Conservation (phyloP, 2,113 vertebrate species). For the Progne subis region DNA sequence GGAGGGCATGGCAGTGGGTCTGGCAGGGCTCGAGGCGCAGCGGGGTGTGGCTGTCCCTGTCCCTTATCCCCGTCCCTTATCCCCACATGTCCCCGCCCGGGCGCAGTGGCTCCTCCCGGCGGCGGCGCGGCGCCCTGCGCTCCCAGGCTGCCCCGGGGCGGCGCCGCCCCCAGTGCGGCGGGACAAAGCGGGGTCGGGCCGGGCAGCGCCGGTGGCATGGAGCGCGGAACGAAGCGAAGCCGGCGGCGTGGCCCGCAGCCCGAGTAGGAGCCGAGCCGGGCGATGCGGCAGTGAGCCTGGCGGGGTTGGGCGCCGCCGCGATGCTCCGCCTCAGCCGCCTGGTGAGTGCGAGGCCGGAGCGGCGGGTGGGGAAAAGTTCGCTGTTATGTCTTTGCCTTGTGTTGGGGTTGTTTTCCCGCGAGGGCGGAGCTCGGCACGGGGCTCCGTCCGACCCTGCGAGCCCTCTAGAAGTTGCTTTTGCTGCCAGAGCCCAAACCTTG, state of each 20-base stretch:
- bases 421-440: not conserved
- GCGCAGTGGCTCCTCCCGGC: not conserved
- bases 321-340: conserved; percentile 44
- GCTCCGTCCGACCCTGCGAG: not conserved
- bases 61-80: no score
- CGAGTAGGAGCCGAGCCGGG: not conserved
- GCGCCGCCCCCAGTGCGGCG: no score
- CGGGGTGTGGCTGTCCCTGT: not conserved
- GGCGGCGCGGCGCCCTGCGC: not conserved
- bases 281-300: not conserved
- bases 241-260: no score
- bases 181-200: no score
- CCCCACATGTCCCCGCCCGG: not conserved
- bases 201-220: no score
- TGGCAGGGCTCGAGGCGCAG: no score
- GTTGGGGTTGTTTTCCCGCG: not conserved
- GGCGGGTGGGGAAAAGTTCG: not conserved
- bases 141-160: conserved; percentile 7
- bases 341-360: conserved; percentile 11
- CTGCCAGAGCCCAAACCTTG: rapidly evolving
- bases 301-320: not conserved
- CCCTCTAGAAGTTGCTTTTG: not conserved
- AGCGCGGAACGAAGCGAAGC: no score
- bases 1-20: not conserved
- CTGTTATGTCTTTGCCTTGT: rapidly evolving